These are phyloP conservation scores for Chelonus insularis DNA, from an alignment of 1,140 invertebrate species.

Conservation along the genomic window DNA sequence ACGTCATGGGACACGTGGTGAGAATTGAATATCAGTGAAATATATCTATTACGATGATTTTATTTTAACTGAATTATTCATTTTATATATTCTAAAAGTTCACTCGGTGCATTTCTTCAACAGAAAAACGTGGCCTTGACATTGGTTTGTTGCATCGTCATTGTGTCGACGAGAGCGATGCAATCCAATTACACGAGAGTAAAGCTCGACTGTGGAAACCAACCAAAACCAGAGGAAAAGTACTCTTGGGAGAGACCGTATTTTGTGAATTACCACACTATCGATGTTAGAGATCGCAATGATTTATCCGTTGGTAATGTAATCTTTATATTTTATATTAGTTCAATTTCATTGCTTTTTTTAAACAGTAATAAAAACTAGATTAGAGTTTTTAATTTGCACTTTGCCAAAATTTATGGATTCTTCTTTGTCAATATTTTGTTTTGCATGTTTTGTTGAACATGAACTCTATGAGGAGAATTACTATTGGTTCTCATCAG, in stretches of 20 bases:
- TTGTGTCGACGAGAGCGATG: background rate
- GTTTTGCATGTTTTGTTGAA: too few relatives aligned
- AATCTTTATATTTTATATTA: background rate
- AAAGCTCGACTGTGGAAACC: constrained; percentile 19
- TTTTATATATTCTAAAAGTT: background rate
- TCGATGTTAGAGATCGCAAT: constrained; percentile 23
- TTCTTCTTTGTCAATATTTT: too few relatives aligned
- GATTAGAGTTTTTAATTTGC: too few relatives aligned
- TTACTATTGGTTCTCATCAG: too few relatives aligned
- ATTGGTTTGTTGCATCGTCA: background rate
- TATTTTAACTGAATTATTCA: background rate
- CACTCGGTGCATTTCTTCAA: constrained; percentile 14
- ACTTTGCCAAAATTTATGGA: background rate
- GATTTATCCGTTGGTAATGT: constrained; percentile 28
- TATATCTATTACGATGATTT: background rate
- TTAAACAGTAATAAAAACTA: background rate
- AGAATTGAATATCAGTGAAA: constrained; percentile 9
- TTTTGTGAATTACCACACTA: constrained; percentile 28
- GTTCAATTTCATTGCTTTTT: background rate
- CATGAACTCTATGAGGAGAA: too few relatives aligned
- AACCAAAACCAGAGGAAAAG: constrained; percentile 10
- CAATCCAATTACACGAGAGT: constrained; percentile 8
- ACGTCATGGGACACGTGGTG: constrained; percentile 25
- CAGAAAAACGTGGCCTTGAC: constrained; percentile 20
- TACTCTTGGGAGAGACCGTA: constrained; percentile 16